Evolutionary conservation across 1,140 invertebrate genomes (phyloP), one percentile per base, ranked within the genome.

Genomic region (Bathynomus jamesi): DNA sequence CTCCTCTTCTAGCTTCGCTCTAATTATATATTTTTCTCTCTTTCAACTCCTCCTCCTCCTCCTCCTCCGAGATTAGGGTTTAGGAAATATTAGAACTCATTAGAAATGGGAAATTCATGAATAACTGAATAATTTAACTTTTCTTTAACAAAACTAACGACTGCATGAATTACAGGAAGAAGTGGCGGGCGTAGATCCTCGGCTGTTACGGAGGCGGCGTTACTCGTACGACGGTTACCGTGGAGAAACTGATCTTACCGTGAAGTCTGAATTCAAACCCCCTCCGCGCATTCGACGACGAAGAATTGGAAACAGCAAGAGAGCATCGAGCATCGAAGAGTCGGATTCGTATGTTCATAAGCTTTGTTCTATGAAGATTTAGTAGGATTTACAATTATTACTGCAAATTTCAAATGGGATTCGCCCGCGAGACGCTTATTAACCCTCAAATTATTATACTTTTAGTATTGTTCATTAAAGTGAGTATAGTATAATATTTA

Each of bases 101-200:
- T n/a, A n/a, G n/a, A n/a, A n/a, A n/a, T n/a, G n/a, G n/a, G n/a
- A n/a, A n/a, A n/a, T n/a, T n/a, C n/a, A n/a, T n/a, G n/a, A 17
- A 40, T 40, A 7, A 8, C 17, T 40, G 32, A 40, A 40, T 17
- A 40, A 40, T 8, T 40, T 40, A 40, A 40, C 32, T 7, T 8
- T 40, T 40, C 17, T 40, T 40, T 40, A 40, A 40, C 7, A 40
- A 40, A 40, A 40, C 7, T 40, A 17, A 8, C 17, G 7, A n/a
- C n/a, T n/a, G n/a, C n/a, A n/a, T n/a, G 28, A 31, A 68, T 76
- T 80, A 27, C 68, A 90, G 88, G 88, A 89, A 72, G 89, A 90
- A 71, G 87, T 89, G 79, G 86, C 85, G 46, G 89, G 89, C 17
- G 88, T 90, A 10, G 74, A 76, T 81, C 88, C 88, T 64, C 69